Base-by-base conservation (phyloP, 2,888 invertebrate species). In the Ennomos erosarius region DNA sequence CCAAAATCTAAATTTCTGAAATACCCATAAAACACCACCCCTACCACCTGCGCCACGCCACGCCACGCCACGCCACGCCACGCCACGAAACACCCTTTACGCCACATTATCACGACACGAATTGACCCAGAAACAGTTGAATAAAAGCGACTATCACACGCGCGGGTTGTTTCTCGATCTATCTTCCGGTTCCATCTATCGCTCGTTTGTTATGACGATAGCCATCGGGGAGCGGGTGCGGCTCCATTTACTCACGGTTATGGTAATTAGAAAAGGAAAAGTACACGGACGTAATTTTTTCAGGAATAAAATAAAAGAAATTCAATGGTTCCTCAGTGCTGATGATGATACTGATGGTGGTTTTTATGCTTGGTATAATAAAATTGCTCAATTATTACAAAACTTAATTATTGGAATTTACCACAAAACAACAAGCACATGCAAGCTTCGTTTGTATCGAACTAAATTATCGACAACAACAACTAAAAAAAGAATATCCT, bases 201-300 rank as follows among this genome's bases (percentile, higher is more conserved):
- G 59, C 59, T 64, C 68, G 63, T 70, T 70, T 68, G 65, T 70
- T 67, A 68, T 55, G 16, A 9, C 37, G 70, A 69, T 69, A 70
- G 57, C 48, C 45, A 70, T 70, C 70, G 59, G 36, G 10, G 11
- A 38, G 12, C 10, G 44, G 6, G 59, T 10, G 50, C 6, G 54
- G 57, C 9, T 44, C 37, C 68, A 50, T 53, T 62, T 54, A 9
- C n/a, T 8, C 10, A 46, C 62, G 56, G 12, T 1, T 6, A 42
- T 13, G 13, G 1, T 16, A 6, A 26, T 26, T 26, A 26, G 26
- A 26, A 1, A 6, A 26, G 26, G 5, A 26, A 26, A 26, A 26
- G 26, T 26, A 26, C 26, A 26, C 0, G 6, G 1, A 26, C 26
- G 26, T 26, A 3, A 26, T 26, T 4, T 6, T 6, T 6, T 26